phyloP scores from a whole-genome alignment of 2,888 invertebrate species.

The Nysson spinosus region DNA sequence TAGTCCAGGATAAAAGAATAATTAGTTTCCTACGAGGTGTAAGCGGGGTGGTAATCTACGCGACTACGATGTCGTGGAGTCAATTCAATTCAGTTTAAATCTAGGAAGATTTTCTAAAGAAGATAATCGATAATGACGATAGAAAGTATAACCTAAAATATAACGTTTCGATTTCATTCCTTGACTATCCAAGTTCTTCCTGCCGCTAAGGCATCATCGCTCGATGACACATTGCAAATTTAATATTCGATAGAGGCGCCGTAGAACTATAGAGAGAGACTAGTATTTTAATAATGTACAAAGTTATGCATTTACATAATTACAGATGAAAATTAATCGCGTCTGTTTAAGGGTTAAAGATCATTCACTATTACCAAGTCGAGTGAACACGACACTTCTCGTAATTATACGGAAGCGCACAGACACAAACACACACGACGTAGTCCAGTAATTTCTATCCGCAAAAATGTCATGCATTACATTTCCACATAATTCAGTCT shows the following conservation, averaged over 20 bases:
- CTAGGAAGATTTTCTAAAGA: conserved; percentile 19
- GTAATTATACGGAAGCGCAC: conserved; percentile 20
- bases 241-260: no score
- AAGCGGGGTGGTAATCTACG: neutral
- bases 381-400: conserved; percentile 2
- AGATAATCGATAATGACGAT: neutral
- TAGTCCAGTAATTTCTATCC: neutral
- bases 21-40: conserved; percentile 8
- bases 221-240: conserved; percentile 20
- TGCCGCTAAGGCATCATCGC: conserved; percentile 23
- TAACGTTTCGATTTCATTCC: conserved; percentile 21
- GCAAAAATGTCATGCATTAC: no score
- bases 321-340: conserved; percentile 2
- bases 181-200: conserved; percentile 48
- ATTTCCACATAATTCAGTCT: neutral
- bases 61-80: conserved; percentile 13
- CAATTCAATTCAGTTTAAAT: conserved; percentile 31
- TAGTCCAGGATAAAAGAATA: neutral
- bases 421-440: conserved; percentile 26
- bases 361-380: conserved; percentile 12
- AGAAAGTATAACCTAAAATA: neutral
- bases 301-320: neutral
- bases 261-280: no score
- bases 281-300: conserved; percentile 1
- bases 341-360: conserved; percentile 50